Evolutionary conservation across 2,113 vertebrate genomes (phyloP).

Genomic region (Calyptommatus sinebrachiatus): DNA sequence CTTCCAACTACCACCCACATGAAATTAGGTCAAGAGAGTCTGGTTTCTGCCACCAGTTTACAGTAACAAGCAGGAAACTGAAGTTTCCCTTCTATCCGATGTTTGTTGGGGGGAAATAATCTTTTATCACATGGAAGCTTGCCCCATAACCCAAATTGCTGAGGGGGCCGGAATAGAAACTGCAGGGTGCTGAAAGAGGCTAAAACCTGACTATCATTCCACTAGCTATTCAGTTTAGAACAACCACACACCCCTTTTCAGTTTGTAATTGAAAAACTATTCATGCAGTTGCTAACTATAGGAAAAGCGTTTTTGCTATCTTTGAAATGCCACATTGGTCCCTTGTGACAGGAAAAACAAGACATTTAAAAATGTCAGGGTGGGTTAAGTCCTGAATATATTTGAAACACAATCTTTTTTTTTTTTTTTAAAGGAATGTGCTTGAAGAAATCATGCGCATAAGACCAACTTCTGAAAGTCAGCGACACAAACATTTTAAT

Average conservation of each 20-base stretch:
- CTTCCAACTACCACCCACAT: too few species aligned
- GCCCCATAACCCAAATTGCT: not conserved
- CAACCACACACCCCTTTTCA: not conserved
- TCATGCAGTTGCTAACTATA: not conserved
- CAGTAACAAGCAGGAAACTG: too few species aligned
- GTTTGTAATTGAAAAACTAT: not conserved
- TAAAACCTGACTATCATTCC: not conserved
- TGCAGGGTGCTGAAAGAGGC: not conserved
- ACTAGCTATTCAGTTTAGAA: not conserved
- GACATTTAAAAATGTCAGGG: conserved; percentile 42
- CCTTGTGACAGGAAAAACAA: conserved; percentile 38
- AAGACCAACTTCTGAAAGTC: conserved; percentile 42
- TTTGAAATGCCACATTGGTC: conserved; percentile 46
- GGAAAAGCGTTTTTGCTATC: conserved; percentile 9
- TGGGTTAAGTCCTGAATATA: conserved; percentile 29
- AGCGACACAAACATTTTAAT: conserved; percentile 37
- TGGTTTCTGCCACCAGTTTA: too few species aligned
- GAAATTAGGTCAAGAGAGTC: too few species aligned
- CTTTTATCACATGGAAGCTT: not conserved
- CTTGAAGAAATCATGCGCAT: conserved; percentile 4
- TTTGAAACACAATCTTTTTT: conserved; percentile 13
- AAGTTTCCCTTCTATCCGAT: too few species aligned
- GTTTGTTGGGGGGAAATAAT: too few species aligned
- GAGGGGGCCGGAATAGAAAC: not conserved
- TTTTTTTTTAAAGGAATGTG: not conserved